These are phyloP conservation scores for Brachyhypopomus gauderio DNA, from an alignment of 2,113 vertebrate genomes.

Conservation along the genomic window DNA sequence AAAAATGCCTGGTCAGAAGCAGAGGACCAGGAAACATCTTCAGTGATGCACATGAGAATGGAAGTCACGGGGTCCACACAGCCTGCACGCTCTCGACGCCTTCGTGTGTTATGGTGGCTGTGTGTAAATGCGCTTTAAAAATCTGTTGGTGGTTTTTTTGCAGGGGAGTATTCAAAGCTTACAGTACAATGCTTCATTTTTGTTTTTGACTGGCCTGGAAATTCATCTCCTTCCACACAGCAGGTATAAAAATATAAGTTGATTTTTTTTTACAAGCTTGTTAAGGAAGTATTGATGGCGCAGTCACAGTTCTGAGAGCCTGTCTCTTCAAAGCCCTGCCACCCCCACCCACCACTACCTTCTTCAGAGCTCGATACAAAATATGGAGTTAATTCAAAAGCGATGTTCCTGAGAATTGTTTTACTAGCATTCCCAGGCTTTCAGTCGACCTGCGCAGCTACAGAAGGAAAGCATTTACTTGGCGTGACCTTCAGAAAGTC, in stretches of 20 bases:
- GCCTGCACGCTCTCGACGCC: too few species aligned
- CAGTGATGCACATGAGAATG: too few species aligned
- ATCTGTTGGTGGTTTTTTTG: background rate
- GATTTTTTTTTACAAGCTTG: constrained; percentile 1
- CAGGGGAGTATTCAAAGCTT: background rate
- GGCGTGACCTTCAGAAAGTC: constrained; percentile 49
- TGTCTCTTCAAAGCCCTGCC: too few species aligned
- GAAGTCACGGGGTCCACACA: too few species aligned
- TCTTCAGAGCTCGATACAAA: background rate
- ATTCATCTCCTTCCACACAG: background rate
- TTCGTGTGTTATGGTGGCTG: background rate
- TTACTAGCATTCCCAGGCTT: background rate
- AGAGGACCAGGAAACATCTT: too few species aligned
- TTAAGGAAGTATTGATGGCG: constrained; percentile 10
- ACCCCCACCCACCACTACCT: background rate
- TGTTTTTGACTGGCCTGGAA: background rate
- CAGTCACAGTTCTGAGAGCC: background rate
- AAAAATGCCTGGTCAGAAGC: too few species aligned
- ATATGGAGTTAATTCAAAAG: constrained; percentile 1
- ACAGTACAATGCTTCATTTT: background rate
- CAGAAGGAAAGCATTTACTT: constrained; percentile 19
- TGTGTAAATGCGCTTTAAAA: background rate
- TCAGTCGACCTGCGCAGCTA: constrained; percentile 8
- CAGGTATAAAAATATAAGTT: background rate
- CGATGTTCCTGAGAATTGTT: constrained; percentile 6